Conservation (phyloP, 2,797 vertebrate genomes). For the Liasis olivaceus region DNA sequence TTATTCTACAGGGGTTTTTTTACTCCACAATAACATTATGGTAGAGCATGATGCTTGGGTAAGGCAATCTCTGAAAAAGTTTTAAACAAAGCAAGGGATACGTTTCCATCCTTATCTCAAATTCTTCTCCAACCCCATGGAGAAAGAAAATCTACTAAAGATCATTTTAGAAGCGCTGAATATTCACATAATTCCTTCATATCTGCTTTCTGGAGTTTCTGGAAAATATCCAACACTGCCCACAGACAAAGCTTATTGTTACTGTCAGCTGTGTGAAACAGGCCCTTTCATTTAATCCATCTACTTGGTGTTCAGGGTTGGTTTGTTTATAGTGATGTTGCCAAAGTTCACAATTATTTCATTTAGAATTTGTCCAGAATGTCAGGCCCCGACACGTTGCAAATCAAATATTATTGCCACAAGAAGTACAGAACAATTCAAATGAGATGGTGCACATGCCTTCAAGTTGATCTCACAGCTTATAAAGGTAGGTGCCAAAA, state of each 20-base stretch:
- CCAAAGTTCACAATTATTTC: not conserved
- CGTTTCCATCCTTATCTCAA: not conserved
- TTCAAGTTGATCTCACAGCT: not conserved
- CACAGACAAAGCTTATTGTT: not conserved
- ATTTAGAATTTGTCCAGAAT: not conserved
- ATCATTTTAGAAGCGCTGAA: not conserved
- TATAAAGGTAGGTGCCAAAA: not conserved
- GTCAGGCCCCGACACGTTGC: not conserved
- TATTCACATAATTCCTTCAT: not conserved
- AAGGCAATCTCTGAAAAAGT: not conserved
- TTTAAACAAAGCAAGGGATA: not conserved
- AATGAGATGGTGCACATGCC: not conserved
- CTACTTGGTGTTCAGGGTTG: not conserved
- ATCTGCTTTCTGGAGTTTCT: not conserved
- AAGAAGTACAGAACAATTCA: not conserved
- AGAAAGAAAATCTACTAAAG: not conserved
- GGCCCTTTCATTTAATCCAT: not conserved
- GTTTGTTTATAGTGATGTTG: not conserved
- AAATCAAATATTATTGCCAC: not conserved
- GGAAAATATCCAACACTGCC: not conserved
- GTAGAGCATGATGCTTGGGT: not conserved
- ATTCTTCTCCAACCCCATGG: not conserved
- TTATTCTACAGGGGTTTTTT: not conserved
- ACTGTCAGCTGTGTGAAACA: not conserved
- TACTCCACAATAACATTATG: not conserved